These are phyloP conservation scores for Hippocampus kuda DNA, from an alignment of 2,797 vertebrate species.

Conservation along the genomic window DNA sequence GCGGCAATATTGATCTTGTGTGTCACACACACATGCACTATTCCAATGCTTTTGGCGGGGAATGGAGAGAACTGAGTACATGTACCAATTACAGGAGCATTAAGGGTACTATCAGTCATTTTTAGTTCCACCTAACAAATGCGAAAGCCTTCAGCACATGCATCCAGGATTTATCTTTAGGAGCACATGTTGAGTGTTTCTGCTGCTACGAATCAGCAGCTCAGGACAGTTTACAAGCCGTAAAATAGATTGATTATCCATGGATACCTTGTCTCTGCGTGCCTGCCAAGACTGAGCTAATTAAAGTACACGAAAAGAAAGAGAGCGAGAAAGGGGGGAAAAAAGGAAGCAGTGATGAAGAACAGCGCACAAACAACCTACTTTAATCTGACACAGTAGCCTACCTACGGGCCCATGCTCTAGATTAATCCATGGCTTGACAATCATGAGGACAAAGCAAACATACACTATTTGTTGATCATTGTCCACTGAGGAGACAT, in stretches of 20 bases:
- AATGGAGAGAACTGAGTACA: not conserved
- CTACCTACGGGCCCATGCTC: not conserved
- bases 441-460: not conserved
- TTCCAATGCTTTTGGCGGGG: too few relatives aligned
- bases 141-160: constrained; percentile 13
- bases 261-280: constrained; percentile 33
- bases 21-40: too few relatives aligned
- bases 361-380: constrained; percentile 10
- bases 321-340: not conserved
- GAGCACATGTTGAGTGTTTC: constrained; percentile 42
- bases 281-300: constrained; percentile 56
- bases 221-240: constrained; percentile 57
- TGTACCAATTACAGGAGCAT: constrained; percentile 29
- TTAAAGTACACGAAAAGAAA: constrained; percentile 54
- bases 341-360: constrained; percentile 16
- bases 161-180: constrained; percentile 45
- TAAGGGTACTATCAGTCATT: constrained; percentile 7
- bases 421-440: not conserved
- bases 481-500: not conserved
- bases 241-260: constrained; percentile 60
- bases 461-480: not conserved
- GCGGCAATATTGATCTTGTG: too few relatives aligned
- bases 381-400: constrained; percentile 7
- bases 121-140: constrained; percentile 16
- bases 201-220: constrained; percentile 42